Evolutionary conservation across 2,113 vertebrate genomes (phyloP).

Genomic region (Ovibos moschatus): DNA sequence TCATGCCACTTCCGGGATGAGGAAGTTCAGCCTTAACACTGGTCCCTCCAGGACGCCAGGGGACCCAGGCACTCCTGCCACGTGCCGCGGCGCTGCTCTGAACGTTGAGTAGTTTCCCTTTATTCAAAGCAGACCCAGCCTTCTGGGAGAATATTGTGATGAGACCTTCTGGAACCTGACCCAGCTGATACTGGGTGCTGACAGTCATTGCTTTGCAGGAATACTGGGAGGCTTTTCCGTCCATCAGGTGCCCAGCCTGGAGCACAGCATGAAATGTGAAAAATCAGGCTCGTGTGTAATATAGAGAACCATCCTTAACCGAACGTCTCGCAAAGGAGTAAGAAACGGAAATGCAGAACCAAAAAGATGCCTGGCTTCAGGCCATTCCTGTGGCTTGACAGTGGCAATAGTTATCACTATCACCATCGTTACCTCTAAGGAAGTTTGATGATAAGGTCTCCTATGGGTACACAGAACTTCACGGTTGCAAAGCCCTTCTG

Average conservation of each 20-base stretch:
- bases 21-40: neutral
- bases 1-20: neutral
- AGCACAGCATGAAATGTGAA: neutral
- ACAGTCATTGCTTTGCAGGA: neutral
- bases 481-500: neutral
- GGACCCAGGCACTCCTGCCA: neutral
- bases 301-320: neutral
- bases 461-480: rapidly evolving
- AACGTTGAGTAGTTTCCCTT: neutral
- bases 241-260: neutral
- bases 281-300: neutral
- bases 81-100: neutral
- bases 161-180: neutral
- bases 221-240: neutral
- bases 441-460: rapidly evolving
- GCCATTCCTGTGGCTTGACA: rapidly evolving
- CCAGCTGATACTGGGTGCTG: neutral
- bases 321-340: neutral
- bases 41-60: neutral
- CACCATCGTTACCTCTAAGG: rapidly evolving
- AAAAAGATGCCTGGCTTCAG: neutral
- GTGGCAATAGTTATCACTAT: rapidly evolving
- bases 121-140: neutral
- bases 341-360: neutral
- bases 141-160: neutral